A percentile compares a stretch with the other conserved stretches of the same genome.
Conservation (phyloP, 2,113 vertebrate genomes). For the Zootoca vivipara region DNA sequence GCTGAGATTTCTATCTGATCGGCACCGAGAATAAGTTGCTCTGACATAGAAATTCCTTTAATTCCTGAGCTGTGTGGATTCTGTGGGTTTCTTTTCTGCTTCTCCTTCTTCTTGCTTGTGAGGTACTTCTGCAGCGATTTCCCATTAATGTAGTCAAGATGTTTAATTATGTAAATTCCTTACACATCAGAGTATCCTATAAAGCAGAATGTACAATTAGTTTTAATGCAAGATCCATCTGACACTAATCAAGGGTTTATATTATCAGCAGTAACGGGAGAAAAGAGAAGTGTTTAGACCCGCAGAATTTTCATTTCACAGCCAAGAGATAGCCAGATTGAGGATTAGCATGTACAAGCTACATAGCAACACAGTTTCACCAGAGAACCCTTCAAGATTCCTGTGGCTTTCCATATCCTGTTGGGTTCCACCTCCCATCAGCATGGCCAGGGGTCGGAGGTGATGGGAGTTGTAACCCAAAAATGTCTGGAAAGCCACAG, state of each 20-base stretch:
- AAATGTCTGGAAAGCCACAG: too few relatives aligned
- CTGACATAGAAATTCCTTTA: background rate
- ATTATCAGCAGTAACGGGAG: slow-evolving; percentile 1
- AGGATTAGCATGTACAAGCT: background rate
- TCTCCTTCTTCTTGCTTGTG: background rate
- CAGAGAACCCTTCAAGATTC: background rate
- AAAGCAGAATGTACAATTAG: slow-evolving; percentile 19
- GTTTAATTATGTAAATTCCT: slow-evolving; percentile 31
- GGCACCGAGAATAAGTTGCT: background rate
- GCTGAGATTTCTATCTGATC: slow-evolving; percentile 11
- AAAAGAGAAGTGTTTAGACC: slow-evolving; percentile 11
- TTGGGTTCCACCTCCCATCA: background rate
- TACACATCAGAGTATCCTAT: background rate
- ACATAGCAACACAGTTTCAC: background rate
- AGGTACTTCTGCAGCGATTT: background rate
- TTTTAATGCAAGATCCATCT: slow-evolving; percentile 24
- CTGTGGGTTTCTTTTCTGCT: background rate
- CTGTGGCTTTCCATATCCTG: background rate
- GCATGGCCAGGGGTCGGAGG: background rate
- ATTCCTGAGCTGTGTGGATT: background rate
- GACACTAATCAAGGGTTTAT: slow-evolving; percentile 29
- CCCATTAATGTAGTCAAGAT: slow-evolving; percentile 11
- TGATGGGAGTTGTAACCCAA: background rate
- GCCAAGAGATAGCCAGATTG: background rate
- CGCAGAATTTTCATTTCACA: background rate